phyloP scores from a whole-genome alignment of 2,888 invertebrate species.

The Pterostichus niger region DNA sequence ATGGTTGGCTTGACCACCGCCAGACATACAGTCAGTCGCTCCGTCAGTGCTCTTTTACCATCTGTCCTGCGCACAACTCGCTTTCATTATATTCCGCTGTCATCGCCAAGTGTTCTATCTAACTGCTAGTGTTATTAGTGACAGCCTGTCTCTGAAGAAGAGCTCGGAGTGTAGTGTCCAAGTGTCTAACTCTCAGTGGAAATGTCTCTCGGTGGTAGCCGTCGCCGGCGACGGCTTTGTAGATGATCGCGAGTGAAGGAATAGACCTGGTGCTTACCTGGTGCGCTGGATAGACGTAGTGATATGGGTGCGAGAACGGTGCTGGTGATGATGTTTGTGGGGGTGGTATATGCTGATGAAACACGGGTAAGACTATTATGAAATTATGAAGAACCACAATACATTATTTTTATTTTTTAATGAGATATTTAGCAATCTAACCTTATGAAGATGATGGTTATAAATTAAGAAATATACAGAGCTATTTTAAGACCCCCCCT shows the following conservation, averaged over 20 bases:
- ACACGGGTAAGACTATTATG: background rate
- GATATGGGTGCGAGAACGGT: constrained; percentile 9
- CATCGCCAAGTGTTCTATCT: background rate
- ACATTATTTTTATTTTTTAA: too few species aligned
- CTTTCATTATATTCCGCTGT: background rate
- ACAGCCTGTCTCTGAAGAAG: background rate
- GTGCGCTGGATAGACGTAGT: background rate
- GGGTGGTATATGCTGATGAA: constrained; percentile 7
- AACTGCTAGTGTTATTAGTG: background rate
- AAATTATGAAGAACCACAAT: too few species aligned
- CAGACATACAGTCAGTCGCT: too few species aligned
- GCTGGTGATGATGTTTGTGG: background rate
- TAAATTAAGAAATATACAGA: too few species aligned
- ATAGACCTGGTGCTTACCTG: background rate
- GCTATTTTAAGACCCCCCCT: too few species aligned
- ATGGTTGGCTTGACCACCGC: too few species aligned
- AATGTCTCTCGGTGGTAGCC: background rate
- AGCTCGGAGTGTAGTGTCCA: background rate
- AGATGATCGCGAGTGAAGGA: background rate
- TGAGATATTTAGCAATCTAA: too few species aligned
- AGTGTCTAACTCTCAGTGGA: background rate
- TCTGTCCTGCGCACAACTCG: too few species aligned
- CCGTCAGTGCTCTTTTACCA: too few species aligned
- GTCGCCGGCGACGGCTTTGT: constrained; percentile 17
- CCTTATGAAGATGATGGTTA: too few species aligned